Percentiles rank a stretch among this genome's conserved stretches.
phyloP scores from a whole-genome alignment of 2,113 vertebrate species.

The Hemicordylus capensis region DNA sequence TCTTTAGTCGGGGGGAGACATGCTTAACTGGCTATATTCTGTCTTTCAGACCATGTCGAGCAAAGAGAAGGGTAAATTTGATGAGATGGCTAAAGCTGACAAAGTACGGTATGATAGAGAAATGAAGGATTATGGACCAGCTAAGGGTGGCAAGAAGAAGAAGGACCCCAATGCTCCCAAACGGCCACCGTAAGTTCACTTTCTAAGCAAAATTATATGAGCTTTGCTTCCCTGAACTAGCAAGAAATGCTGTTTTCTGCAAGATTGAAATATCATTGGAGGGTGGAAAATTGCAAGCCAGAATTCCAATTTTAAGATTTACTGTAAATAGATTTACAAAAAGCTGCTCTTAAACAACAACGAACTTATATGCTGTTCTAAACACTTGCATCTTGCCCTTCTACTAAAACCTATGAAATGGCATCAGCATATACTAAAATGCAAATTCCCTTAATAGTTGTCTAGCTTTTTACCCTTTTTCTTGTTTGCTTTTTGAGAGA shows the following conservation, averaged over 20 bases:
- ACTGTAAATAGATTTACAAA: background rate
- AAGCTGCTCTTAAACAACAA: too few species aligned
- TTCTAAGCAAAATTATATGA: rapidly evolving
- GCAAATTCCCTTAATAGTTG: too few species aligned
- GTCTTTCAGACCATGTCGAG: constrained; percentile 83
- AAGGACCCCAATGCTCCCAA: constrained; percentile 90
- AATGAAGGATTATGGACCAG: constrained; percentile 88
- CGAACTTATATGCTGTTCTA: too few species aligned
- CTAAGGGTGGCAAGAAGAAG: constrained; percentile 87
- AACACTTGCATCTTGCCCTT: background rate
- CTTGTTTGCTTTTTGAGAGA: too few species aligned
- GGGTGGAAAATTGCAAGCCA: background rate
- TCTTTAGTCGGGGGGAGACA: background rate
- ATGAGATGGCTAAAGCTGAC: constrained; percentile 89
- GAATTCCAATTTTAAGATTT: background rate
- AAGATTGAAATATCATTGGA: background rate
- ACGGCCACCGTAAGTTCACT: constrained; percentile 84
- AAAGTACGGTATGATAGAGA: constrained; percentile 89
- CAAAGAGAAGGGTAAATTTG: constrained; percentile 89
- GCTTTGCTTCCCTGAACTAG: rapidly evolving
- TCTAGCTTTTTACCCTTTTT: too few species aligned
- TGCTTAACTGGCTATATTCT: background rate
- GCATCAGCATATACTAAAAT: too few species aligned
- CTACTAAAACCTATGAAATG: too few species aligned
- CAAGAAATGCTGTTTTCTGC: too few species aligned